Base-by-base conservation (phyloP, 2,888 invertebrate genomes). In the Parapristionchus giblindavisi region DNA sequence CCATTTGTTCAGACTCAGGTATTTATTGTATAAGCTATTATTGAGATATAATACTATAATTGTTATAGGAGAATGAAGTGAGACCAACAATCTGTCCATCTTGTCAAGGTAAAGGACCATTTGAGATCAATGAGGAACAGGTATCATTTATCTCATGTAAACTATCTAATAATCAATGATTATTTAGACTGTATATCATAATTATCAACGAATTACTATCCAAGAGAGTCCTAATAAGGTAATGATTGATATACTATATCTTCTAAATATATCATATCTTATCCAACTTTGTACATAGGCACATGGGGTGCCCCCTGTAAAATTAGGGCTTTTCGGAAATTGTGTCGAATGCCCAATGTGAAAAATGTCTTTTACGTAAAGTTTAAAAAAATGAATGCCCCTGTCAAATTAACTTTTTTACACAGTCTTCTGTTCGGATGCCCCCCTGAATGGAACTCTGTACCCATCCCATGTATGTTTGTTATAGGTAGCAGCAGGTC, bases 151-250 rank as follows among this genome's bases (percentile, higher is more conserved):
- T 14, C 34, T 60, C 6, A 8, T 60, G 29, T 60, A 8, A 29
- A 11, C 14, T 5, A 14, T 32, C 27, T 60, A 60, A 32, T 14
- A 27, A 5, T 8, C 6, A 29, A 11, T 17, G 5, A 54, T 14
- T 5, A 65, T 85, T 88, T 93, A 97, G 93, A 99, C 99, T 0
- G 89, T 99, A 6, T 99, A 98, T 89, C 92, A 97, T 72, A 99
- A 99, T 90, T 99, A 98, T 88, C 99, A 99, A 89, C 94, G 96
- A 87, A 92, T 99, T 52, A 97, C 96, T 0, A 91, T 99, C 80
- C 99, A 99, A 90, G 99, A 99, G 90, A 95, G 96, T 3, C 99
- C 99, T n/a, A n/a, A n/a, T n/a, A n/a, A n/a, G n/a, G n/a, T n/a
- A n/a, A n/a, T n/a, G n/a, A n/a, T n/a, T n/a, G n/a, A n/a, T n/a